Evolutionary conservation across 2,888 invertebrate species (phyloP), one percentile per base, ranked within the genome.

Genomic region (Gisinianus flammeolus): DNA sequence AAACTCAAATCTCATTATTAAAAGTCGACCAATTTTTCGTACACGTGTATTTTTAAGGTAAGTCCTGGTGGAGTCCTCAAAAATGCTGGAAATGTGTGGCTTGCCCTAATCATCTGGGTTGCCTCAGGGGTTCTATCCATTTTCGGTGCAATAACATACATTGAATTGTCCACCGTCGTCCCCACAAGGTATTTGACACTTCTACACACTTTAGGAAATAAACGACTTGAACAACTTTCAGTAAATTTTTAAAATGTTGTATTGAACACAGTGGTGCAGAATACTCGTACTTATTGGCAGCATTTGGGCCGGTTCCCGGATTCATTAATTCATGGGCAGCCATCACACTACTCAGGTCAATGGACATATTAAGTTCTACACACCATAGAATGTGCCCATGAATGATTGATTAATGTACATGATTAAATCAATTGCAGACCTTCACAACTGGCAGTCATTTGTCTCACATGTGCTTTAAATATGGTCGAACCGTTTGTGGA

Each of bases 191-290:
- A n/a, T n/a, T n/a, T n/a, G n/a, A n/a, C n/a, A n/a, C n/a, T n/a
- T n/a, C n/a, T n/a, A n/a, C n/a, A n/a, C n/a, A n/a, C n/a, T n/a
- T n/a, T n/a, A n/a, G n/a, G n/a, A n/a, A n/a, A n/a, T n/a, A n/a
- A n/a, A n/a, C n/a, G n/a, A n/a, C n/a, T n/a, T n/a, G n/a, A n/a
- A n/a, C n/a, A n/a, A n/a, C n/a, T n/a, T n/a, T n/a, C n/a, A n/a
- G n/a, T n/a, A n/a, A n/a, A n/a, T n/a, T n/a, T n/a, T n/a, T n/a
- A n/a, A n/a, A n/a, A n/a, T n/a, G n/a, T n/a, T n/a, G n/a, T 0
- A 91, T 94, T 3, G 92, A 91, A 0, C 89, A 92, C 85, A 93
- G 93, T 0, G 94, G 94, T 1, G 93, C 93, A 0, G 94, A 94
- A 87, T 94, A 94, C 86, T 91, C 92, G 0, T 94, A 93, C 86